Base-by-base conservation (phyloP, 2,888 invertebrate species). In the Apotomis capreana region DNA sequence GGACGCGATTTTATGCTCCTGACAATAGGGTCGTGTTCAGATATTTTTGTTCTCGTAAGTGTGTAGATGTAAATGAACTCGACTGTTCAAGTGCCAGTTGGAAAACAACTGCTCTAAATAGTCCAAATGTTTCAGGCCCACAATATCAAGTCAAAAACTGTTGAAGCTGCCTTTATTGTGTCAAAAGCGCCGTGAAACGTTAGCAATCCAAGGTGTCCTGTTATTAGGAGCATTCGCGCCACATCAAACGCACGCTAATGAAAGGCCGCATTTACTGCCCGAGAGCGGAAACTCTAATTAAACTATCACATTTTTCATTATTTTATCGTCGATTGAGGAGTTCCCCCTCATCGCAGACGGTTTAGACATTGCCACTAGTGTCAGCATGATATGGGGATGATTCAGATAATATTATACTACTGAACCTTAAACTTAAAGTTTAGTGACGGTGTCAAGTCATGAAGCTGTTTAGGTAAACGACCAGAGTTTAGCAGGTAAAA, bases 281-380 rank as follows among this genome's bases (percentile, higher is more conserved):
- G 80, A 75, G 78, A 78, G 87, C 88, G 90, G 89, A 90, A 89
- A 85, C 80, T 78, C 82, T 86, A 87, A 89, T 91, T 89, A 90
- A 83, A 82, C 83, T 83, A 88, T 89, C 89, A 87, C 86, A 89
- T 89, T 85, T 87, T 85, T 88, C 85, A 89, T 89, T 84, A 87
- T 80, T 87, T 90, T 90, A 90, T 89, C 85, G 84, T 82, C 77
- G 74, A 71, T 71, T 68, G 67, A 77, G 78, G 77, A 77, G 77
- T 77, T 79, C 79, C 83, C 81, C 83, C 80, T 83, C 81, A 77
- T 76, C 78, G 77, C 77, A 76, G 77, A 79, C 81, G 78, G 78
- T 81, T 78, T 76, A 76, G 73, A 76, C 40, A 76, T 79, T 76
- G 73, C 76, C 75, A 78, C 59, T 76, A 54, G 65, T 26, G 57